Conservation (phyloP, 1,140 invertebrate species). For the Drosophila kohkoa region DNA sequence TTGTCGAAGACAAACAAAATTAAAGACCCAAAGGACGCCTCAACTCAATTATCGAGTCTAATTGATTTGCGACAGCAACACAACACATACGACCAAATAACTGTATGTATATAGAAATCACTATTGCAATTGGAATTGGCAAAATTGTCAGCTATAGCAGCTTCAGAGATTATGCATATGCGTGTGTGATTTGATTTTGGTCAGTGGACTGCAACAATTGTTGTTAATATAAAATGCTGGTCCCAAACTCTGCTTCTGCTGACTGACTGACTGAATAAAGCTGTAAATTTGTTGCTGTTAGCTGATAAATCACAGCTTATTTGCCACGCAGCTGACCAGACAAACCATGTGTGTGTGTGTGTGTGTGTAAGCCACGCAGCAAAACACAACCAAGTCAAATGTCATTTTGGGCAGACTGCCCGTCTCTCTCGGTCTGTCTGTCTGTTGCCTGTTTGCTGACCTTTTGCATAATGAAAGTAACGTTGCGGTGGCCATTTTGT, state of each 20-base stretch:
- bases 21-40: neutral
- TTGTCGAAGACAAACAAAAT: slow-evolving; percentile 3
- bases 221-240: slow-evolving; percentile 42
- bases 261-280: slow-evolving; percentile 1
- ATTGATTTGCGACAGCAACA: slow-evolving; percentile 65
- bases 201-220: slow-evolving; percentile 7
- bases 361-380: slow-evolving; percentile 9
- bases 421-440: neutral
- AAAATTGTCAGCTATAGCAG: slow-evolving; percentile 57
- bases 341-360: slow-evolving; percentile 28
- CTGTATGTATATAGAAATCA: slow-evolving; percentile 5
- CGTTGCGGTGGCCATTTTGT: slow-evolving; percentile 78
- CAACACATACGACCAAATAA: slow-evolving; percentile 13
- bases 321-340: slow-evolving; percentile 51
- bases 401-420: slow-evolving; percentile 51
- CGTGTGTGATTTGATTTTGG: slow-evolving; percentile 41
- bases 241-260: slow-evolving; percentile 15
- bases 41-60: slow-evolving; percentile 72
- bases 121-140: slow-evolving; percentile 68
- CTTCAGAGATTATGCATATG: slow-evolving; percentile 59
- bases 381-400: slow-evolving; percentile 55
- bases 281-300: slow-evolving; percentile 38
- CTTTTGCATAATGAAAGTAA: slow-evolving; percentile 83
- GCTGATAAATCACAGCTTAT: slow-evolving; percentile 72
- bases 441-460: slow-evolving; percentile 62